These are phyloP conservation scores for Sylvia atricapilla DNA, from an alignment of 2,113 vertebrate species.

Conservation along the genomic window DNA sequence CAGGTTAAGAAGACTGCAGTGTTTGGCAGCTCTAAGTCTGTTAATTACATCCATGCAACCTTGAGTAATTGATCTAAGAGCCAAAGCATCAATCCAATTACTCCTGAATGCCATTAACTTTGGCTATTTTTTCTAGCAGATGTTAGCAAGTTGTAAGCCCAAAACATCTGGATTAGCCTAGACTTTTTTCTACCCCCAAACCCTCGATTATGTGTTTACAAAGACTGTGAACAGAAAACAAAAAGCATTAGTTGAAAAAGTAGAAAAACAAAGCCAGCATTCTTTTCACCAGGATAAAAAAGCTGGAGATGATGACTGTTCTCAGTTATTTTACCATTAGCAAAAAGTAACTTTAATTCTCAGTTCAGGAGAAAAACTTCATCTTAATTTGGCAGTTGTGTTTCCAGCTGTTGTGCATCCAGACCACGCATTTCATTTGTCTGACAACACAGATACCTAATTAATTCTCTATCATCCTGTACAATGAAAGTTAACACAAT, in stretches of 20 bases:
- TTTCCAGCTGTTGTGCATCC: not conserved
- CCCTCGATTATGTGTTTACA: accelerated
- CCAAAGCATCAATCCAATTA: not conserved
- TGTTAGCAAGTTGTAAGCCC: not conserved
- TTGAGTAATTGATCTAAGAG: not conserved
- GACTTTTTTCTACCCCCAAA: not conserved
- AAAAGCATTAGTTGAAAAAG: not conserved
- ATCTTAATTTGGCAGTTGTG: not conserved
- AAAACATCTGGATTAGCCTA: not conserved
- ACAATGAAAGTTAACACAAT: not conserved
- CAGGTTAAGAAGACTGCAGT: not conserved
- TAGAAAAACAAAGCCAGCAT: not conserved
- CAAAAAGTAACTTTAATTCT: not conserved
- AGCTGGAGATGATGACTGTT: not conserved
- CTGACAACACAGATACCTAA: not conserved
- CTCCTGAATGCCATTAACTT: not conserved
- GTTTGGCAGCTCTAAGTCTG: not conserved
- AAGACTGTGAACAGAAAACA: not conserved
- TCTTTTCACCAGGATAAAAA: not conserved
- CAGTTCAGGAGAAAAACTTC: not conserved
- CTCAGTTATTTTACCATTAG: not conserved
- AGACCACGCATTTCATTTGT: not conserved
- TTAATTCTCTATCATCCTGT: not conserved
- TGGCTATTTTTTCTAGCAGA: not conserved
- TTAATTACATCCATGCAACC: not conserved